Evolutionary conservation across 2,888 invertebrate species (phyloP).

Genomic region (Diploptera punctata): DNA sequence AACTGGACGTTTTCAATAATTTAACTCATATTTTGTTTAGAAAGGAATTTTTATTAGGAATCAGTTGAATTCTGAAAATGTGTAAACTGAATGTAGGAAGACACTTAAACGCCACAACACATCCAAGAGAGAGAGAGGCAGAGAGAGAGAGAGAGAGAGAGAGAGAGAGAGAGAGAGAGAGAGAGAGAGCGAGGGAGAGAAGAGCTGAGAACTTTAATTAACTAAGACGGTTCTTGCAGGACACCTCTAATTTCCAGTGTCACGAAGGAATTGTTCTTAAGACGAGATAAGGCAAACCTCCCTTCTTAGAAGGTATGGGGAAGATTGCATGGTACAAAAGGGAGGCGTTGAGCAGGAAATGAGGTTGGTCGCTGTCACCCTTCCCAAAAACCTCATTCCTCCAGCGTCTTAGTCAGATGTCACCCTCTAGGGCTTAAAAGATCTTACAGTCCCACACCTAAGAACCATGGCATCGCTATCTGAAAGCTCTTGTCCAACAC

Average conservation of each 20-base stretch:
- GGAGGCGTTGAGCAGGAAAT: constrained; percentile 40
- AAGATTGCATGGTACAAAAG: constrained; percentile 39
- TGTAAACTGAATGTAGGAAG: no score
- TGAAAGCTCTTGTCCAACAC: constrained; percentile 20
- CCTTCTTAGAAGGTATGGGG: constrained; percentile 1
- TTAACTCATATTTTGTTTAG: no score
- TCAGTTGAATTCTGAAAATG: no score
- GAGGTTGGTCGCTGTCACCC: constrained; percentile 34
- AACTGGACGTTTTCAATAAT: no score
- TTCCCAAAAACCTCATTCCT: constrained; percentile 18
- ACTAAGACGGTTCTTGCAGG: constrained; percentile 34
- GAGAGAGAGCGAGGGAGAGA: no score
- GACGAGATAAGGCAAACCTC: constrained; percentile 36
- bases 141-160: neutral
- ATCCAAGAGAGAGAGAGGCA: no score
- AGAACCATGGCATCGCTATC: neutral
- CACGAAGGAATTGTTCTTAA: constrained; percentile 42
- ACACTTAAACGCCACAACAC: no score
- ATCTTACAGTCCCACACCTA: constrained; percentile 15
- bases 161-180: neutral
- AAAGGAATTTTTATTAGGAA: no score
- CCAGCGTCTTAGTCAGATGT: constrained; percentile 12
- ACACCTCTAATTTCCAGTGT: constrained; percentile 43
- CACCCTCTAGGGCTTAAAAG: constrained; percentile 18
- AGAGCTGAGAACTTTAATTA: constrained; percentile 28